Evolutionary conservation across 1,140 invertebrate genomes (phyloP), one percentile per base, ranked within the genome.

Genomic region (Vollenhovia emeryi): DNA sequence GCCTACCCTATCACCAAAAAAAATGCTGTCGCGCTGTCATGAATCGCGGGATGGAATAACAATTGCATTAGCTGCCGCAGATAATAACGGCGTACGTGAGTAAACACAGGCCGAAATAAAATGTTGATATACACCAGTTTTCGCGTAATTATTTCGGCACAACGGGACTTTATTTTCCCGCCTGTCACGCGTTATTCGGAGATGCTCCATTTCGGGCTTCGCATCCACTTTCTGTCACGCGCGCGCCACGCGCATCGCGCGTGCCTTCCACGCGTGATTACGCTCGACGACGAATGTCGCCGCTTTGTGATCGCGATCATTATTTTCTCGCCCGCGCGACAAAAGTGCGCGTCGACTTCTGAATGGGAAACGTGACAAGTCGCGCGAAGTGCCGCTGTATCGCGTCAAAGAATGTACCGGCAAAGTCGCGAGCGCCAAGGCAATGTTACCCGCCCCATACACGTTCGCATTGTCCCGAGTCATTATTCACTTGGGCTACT

Each of bases 401-500:
- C 87, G 36, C 64, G 87, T 86, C 86, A 90, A 90, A 91, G 87
- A 91, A 90, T 79, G 75, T 85, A 80, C 62, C 78, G 68, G 52
- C 40, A 40, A 80, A 87, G 66, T 43, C 79, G 18, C 36, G 24
- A 36, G 45, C 45, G 13, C 84, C n/a, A n/a, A 76, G 79, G 84
- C 62, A 43, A 78, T 21, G 76, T n/a, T 75, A 18, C 30, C 59
- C 27, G 8, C 40, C 15, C 7, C 36, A 45, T 15, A 21, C n/a
- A n/a, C 11, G 30, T 27, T 84, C 83, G 86, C 87, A 91, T 92
- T 91, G 91, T 91, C 88, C 88, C 71, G 69, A 52, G 60, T 89
- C 78, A 88, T 92, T 92, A 91, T 92, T 91, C 91, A 88, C 91
- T 92, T 80, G 90, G 82, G 76, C 89, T 89, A 91, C 84, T 91